These are phyloP conservation scores for Emmelina monodactyla DNA, from an alignment of 2,888 invertebrate genomes.

Conservation along the genomic window DNA sequence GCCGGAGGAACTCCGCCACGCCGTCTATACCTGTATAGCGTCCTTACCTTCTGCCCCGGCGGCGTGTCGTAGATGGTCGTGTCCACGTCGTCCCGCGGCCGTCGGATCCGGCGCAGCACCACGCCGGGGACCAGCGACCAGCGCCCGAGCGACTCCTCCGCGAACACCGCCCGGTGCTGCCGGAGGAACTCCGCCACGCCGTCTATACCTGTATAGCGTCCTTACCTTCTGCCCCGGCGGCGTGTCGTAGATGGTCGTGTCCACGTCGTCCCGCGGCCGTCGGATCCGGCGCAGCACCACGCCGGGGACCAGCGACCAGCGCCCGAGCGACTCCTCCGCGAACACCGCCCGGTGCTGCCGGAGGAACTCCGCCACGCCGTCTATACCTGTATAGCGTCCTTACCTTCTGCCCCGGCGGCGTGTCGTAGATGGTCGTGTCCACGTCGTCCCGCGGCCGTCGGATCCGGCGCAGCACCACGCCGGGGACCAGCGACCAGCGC, in stretches of 20 bases:
- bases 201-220: slow-evolving; percentile 26
- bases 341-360: slow-evolving; percentile 34
- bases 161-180: slow-evolving; percentile 32
- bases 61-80: slow-evolving; percentile 55
- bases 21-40: slow-evolving; percentile 29
- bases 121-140: slow-evolving; percentile 35
- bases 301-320: slow-evolving; percentile 31
- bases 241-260: slow-evolving; percentile 52
- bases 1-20: slow-evolving; percentile 32
- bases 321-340: slow-evolving; percentile 17
- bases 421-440: slow-evolving; percentile 52
- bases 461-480: slow-evolving; percentile 28
- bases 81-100: slow-evolving; percentile 27
- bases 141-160: slow-evolving; percentile 17
- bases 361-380: slow-evolving; percentile 33
- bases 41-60: slow-evolving; percentile 52
- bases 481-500: slow-evolving; percentile 29
- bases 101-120: slow-evolving; percentile 25
- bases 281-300: slow-evolving; percentile 28
- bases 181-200: slow-evolving; percentile 34
- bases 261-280: slow-evolving; percentile 24
- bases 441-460: slow-evolving; percentile 23
- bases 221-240: slow-evolving; percentile 59
- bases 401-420: slow-evolving; percentile 61
- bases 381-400: slow-evolving; percentile 26